Conservation (phyloP, 1,140 invertebrate genomes). For the Mylabris phalerata region DNA sequence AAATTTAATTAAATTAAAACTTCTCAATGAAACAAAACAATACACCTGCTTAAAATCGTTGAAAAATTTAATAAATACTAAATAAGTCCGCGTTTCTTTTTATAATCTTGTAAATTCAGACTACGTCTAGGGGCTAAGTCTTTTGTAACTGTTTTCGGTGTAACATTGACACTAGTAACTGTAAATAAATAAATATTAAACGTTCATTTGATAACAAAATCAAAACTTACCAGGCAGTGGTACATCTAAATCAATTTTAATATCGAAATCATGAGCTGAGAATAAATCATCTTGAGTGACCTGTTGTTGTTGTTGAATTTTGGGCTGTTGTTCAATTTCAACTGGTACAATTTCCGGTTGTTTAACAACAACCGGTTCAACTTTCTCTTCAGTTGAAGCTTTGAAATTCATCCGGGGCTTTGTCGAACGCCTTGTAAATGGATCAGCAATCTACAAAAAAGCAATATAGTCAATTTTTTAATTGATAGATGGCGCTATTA, state of each 20-base stretch:
- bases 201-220: neutral
- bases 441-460: constrained; percentile 65
- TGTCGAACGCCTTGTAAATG: constrained; percentile 88
- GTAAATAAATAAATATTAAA: constrained; percentile 33
- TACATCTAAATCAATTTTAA: constrained; percentile 87
- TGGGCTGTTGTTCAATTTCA: constrained; percentile 38
- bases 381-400: constrained; percentile 43
- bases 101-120: constrained; percentile 94
- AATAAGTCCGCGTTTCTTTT: constrained; percentile 91
- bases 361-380: constrained; percentile 30
- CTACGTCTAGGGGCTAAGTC: constrained; percentile 79
- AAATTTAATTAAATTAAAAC: no score
- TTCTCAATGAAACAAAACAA: neutral
- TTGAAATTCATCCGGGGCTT: constrained; percentile 82
- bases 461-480: no score
- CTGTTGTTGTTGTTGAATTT: constrained; percentile 40
- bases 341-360: constrained; percentile 29
- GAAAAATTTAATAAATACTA: constrained; percentile 41
- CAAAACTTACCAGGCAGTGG: constrained; percentile 64
- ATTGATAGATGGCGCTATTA: no score
- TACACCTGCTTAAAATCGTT: neutral
- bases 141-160: constrained; percentile 68
- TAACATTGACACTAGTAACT: constrained; percentile 64
- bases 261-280: constrained; percentile 93
- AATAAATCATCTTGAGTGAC: constrained; percentile 75